Conservation (phyloP, 2,888 invertebrate species). For the Acronicta aceris region DNA sequence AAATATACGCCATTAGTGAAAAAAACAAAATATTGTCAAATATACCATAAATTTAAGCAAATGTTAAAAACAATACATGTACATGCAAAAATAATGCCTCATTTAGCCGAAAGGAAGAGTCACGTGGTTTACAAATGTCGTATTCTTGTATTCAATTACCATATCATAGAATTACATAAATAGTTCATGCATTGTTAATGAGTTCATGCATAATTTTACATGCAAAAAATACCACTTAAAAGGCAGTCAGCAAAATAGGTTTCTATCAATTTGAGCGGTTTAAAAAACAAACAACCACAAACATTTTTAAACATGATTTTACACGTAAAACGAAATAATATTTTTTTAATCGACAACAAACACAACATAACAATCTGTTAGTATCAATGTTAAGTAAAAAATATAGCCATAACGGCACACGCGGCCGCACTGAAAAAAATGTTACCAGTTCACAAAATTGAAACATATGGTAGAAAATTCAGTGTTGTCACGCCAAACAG, state of each 20-base stretch:
- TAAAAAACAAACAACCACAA: slow-evolving; percentile 16
- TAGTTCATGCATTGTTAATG: slow-evolving; percentile 10
- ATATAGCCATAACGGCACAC: slow-evolving; percentile 16
- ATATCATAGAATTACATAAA: slow-evolving; percentile 16
- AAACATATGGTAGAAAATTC: slow-evolving; percentile 15
- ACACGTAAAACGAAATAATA: slow-evolving; percentile 30
- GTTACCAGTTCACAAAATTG: slow-evolving; percentile 25
- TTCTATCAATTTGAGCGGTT: slow-evolving; percentile 7
- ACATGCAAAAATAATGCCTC: slow-evolving; percentile 32
- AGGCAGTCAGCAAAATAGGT: slow-evolving; percentile 14
- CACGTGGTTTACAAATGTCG: slow-evolving; percentile 6
- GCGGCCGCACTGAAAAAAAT: slow-evolving; percentile 30
- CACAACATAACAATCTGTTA: slow-evolving; percentile 24
- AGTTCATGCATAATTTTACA: slow-evolving; percentile 34
- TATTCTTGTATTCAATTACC: background rate
- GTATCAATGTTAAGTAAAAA: slow-evolving; percentile 19
- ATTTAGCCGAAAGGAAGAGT: slow-evolving; percentile 7
- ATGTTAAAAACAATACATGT: slow-evolving; percentile 28
- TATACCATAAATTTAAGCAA: slow-evolving; percentile 21
- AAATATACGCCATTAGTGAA: no score
- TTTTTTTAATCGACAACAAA: slow-evolving; percentile 29
- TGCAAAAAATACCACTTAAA: slow-evolving; percentile 15
- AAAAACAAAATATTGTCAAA: slow-evolving; percentile 38
- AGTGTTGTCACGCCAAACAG: slow-evolving; percentile 27
- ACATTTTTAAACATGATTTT: slow-evolving; percentile 42